Conservation (phyloP, 2,888 invertebrate genomes). For the Harpagoxenus sublaevis region DNA sequence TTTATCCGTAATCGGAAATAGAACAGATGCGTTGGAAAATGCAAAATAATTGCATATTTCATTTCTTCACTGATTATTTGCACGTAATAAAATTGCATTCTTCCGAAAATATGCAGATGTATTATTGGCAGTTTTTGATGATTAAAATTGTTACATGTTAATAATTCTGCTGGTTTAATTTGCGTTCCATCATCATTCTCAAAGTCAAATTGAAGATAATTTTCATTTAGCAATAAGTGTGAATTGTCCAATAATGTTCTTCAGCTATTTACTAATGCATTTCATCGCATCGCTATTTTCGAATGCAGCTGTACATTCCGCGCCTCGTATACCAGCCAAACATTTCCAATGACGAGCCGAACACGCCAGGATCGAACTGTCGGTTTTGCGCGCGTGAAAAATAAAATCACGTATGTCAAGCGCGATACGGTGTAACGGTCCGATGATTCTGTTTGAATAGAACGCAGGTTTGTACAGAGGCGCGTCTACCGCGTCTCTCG, state of each 20-base stretch:
- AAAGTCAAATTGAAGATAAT: neutral
- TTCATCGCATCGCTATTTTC: slow-evolving; percentile 10
- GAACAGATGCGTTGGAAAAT: neutral
- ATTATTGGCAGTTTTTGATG: neutral
- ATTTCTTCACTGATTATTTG: neutral
- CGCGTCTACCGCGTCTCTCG: slow-evolving; percentile 9
- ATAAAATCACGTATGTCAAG: slow-evolving; percentile 46
- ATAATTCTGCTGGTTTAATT: neutral
- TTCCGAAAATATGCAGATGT: neutral
- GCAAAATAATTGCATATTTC: neutral
- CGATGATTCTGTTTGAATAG: slow-evolving; percentile 49
- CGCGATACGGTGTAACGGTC: slow-evolving; percentile 51
- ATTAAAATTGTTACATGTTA: neutral
- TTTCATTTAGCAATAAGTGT: neutral
- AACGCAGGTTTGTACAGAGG: slow-evolving; percentile 1
- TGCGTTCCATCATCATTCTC: neutral
- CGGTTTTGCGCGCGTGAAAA: slow-evolving; percentile 35
- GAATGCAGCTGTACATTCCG: slow-evolving; percentile 37
- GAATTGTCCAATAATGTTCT: neutral
- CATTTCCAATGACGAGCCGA: slow-evolving; percentile 58
- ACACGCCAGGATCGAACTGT: slow-evolving; percentile 20
- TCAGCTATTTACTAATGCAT: neutral
- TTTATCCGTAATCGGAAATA: slow-evolving; percentile 20
- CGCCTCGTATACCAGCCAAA: slow-evolving; percentile 47
- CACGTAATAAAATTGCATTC: neutral